A percentile compares a stretch with the other conserved stretches of the same genome.
phyloP scores from a whole-genome alignment of 2,888 invertebrate species.

The Dasysyrphus albostriatus region DNA sequence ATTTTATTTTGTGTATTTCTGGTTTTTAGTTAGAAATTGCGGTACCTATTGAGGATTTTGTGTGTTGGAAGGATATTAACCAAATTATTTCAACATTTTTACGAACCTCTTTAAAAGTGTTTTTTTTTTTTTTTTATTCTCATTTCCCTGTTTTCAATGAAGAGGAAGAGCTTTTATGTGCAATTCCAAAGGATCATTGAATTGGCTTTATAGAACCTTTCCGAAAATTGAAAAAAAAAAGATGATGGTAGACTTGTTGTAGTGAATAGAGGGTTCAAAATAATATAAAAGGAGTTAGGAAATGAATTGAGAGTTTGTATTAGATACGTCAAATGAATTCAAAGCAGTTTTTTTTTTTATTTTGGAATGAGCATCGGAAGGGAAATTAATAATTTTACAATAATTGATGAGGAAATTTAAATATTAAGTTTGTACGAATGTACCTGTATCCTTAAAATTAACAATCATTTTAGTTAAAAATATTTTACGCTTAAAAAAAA shows the following conservation, averaged over 20 bases:
- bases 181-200: constrained; percentile 50
- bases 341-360: constrained; percentile 5
- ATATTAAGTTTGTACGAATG: no score
- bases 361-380: not conserved
- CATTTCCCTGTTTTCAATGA: not conserved
- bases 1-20: constrained; percentile 25
- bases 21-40: constrained; percentile 38
- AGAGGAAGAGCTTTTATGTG: constrained; percentile 34
- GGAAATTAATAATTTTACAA: no score
- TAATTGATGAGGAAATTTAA: no score
- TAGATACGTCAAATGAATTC: constrained; percentile 26
- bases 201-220: constrained; percentile 46
- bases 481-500: no score
- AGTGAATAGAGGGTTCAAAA: not conserved
- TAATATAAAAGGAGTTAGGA: not conserved
- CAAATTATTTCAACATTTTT: constrained; percentile 67
- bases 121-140: constrained; percentile 15
- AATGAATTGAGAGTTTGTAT: constrained; percentile 3
- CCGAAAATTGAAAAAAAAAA: constrained; percentile 42
- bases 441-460: no score
- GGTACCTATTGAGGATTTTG: constrained; percentile 7
- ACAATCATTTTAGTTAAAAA: no score
- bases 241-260: not conserved
- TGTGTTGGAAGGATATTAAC: constrained; percentile 56
- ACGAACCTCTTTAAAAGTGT: constrained; percentile 6